These are phyloP conservation scores for Pteronura brasiliensis DNA, from an alignment of 2,113 vertebrate genomes.

Conservation along the genomic window DNA sequence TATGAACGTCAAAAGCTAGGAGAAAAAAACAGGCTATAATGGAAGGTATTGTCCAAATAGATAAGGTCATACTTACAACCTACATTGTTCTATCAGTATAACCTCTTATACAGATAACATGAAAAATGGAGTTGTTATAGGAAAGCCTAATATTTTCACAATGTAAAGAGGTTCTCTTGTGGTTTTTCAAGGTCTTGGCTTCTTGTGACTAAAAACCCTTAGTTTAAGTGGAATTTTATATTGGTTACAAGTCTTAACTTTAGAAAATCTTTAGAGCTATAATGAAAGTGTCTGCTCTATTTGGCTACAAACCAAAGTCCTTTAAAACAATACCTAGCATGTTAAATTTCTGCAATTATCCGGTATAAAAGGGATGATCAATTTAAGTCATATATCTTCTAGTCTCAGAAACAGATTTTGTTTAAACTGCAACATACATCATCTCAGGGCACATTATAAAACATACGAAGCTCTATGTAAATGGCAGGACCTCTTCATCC, in stretches of 20 bases:
- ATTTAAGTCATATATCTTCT: not conserved
- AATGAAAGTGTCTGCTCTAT: not conserved
- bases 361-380: not conserved
- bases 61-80: slow-evolving; percentile 33
- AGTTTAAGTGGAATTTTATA: not conserved
- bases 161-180: not conserved
- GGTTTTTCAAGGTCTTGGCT: not conserved
- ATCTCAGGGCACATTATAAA: not conserved
- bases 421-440: not conserved
- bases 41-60: slow-evolving; percentile 44
- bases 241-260: slow-evolving; percentile 11
- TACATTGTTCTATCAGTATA: not conserved
- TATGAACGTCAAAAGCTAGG: slow-evolving; percentile 53
- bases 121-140: not conserved
- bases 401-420: not conserved
- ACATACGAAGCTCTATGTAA: not conserved
- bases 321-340: not conserved
- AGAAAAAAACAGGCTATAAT: slow-evolving; percentile 17
- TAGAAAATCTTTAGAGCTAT: not conserved
- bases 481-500: not conserved
- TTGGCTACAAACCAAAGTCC: not conserved
- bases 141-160: not conserved
- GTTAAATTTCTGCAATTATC: not conserved
- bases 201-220: not conserved
- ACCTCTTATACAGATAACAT: slow-evolving; percentile 38